Percentiles rank a stretch among this genome's conserved stretches.
Evolutionary conservation across 2,113 vertebrate species (phyloP).

Genomic region (Dinomys branickii): DNA sequence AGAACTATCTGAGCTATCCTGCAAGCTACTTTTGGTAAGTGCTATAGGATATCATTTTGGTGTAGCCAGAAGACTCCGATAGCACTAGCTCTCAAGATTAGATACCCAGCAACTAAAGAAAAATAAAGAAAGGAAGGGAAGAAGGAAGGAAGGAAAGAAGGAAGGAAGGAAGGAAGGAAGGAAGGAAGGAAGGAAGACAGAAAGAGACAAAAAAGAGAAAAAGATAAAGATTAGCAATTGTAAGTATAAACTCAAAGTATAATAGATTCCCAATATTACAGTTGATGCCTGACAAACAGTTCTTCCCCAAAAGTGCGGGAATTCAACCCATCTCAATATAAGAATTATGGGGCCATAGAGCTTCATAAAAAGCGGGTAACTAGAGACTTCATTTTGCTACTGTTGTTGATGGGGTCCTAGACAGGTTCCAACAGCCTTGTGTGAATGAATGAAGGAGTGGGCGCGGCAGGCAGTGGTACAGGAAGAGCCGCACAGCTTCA

Average conservation of each 20-base stretch:
- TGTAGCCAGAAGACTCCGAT: no score
- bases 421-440: not conserved
- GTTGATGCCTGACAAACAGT: not conserved
- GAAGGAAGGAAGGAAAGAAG: no score
- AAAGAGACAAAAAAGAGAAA: no score
- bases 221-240: not conserved
- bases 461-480: not conserved
- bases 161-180: no score
- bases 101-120: not conserved
- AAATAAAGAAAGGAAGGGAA: no score
- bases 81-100: not conserved
- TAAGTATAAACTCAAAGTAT: not conserved
- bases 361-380: not conserved
- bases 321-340: not conserved
- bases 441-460: not conserved
- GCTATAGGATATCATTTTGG: not conserved
- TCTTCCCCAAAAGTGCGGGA: not conserved
- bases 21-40: no score
- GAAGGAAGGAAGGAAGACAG: not conserved
- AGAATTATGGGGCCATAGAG: not conserved
- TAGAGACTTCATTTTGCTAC: not conserved
- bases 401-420: not conserved
- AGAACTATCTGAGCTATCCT: no score
- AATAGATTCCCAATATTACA: not conserved
- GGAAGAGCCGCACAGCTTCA: not conserved